Base-by-base conservation (phyloP, 2,797 vertebrate genomes). In the Prunella strophiata region DNA sequence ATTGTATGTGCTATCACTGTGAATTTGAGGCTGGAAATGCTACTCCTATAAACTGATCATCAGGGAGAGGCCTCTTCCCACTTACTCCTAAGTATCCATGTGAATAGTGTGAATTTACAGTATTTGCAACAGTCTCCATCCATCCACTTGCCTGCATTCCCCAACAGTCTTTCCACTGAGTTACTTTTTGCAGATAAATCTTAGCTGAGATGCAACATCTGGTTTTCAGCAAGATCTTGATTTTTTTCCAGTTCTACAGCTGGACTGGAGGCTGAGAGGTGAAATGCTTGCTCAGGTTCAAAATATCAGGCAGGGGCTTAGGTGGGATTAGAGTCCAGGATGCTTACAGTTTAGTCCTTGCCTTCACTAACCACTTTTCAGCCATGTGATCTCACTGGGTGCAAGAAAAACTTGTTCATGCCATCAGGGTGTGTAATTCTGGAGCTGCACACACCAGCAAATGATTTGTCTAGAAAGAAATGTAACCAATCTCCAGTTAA, bases 241-340 rank as follows among this genome's bases (percentile, higher is more conserved):
- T 88, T 96, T 97, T 96, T 95, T 88, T 94, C 76, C 87, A 70
- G 51, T 96, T 96, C 94, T 97, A 74, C 95, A 96, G 93, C 94
- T 96, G 95, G 95, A 25, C 74, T 94, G 94, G 93, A 90, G 91
- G 85, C 86, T 95, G 96, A 94, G 86, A 75, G 65, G 87, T 97
- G 96, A 96, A 97, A 89, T 96, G 91, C 96, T 96, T 95, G 74
- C 88, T 93, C 65, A 94, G 94, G 89, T 97, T 97, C 94, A 96
- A 89, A 96, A 91, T 96, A 92, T 90, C 90, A 93, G 90, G 89
- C 95, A 95, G 85, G 8, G 68, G 88, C 75, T 97, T 97, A 94
- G 93, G 30, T 78, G 65, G 90, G 83, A 96, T 96, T 97, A 93
- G 79, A 92, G 55, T 38, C 93, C 85, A 95, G 92, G 94, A 88